phyloP scores from a whole-genome alignment of 2,797 vertebrate genomes.

The Balearica regulorum region DNA sequence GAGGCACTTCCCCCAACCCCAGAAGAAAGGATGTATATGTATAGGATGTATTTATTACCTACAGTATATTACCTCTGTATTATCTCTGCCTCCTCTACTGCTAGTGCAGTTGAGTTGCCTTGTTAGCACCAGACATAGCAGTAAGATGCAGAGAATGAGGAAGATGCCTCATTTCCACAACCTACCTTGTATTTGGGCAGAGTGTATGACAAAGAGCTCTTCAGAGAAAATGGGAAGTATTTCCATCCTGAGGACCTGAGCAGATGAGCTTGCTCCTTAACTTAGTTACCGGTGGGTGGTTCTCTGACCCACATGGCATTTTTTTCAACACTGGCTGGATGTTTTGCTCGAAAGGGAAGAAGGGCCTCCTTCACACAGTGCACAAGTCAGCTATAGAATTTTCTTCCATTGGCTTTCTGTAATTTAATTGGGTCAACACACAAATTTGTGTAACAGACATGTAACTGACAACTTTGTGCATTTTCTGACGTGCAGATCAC shows the following conservation, averaged over 20 bases:
- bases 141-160: not conserved
- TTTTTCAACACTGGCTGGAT: not conserved
- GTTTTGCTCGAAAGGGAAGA: not conserved
- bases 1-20: not conserved
- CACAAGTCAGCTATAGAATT: not conserved
- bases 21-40: not conserved
- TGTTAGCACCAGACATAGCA: not conserved
- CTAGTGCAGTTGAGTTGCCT: not conserved
- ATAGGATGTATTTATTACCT: not conserved
- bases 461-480: not conserved
- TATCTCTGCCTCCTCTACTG: not conserved
- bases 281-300: not conserved
- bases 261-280: constrained; percentile 20
- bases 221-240: not conserved
- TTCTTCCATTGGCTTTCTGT: not conserved
- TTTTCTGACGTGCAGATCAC: not conserved
- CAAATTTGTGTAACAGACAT: not conserved
- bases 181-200: not conserved
- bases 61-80: not conserved
- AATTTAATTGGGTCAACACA: not conserved
- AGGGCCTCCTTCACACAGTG: not conserved
- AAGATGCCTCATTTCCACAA: not conserved
- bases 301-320: constrained; percentile 7
- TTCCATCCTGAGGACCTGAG: not conserved
- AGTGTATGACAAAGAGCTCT: not conserved